Base-by-base conservation (phyloP, 2,888 invertebrate species). In the Prosopocoilus inquinatus region DNA sequence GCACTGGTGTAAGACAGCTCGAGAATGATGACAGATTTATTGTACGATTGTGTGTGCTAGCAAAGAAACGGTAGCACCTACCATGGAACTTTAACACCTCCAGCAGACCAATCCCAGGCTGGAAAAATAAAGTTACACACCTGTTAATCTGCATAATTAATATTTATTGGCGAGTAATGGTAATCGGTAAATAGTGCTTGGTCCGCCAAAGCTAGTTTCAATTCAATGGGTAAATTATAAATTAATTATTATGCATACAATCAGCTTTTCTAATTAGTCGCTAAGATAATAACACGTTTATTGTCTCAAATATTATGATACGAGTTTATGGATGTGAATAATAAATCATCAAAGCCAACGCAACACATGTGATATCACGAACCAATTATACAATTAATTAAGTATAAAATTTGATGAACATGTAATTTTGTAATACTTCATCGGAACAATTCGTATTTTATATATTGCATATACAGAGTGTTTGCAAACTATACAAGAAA, bases 71-170 rank as follows among this genome's bases (percentile, higher is more conserved):
- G 49, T 49, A 49, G 49, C 49, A 13, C n/a, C 35, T 35, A 38
- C 13, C 35, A 38, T 20, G 20, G 20, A 15, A 41, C 41, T 9
- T 41, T 41, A 41, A 49, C 49, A 49, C 49, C 49, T 49, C 36
- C 45, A 16, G 12, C 41, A 41, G 41, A 41, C 41, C 41, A 15
- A 41, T 47, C 46, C 34, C 15, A 13, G 36, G 16, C 36, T n/a
- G 16, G 49, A 49, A 49, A 20, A 36, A 38, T 34, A 47, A 28
- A 48, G 16, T 35, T 39, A 57, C 59, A 61, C 59, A 59, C 61
- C 59, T 59, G 61, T 55, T 57, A 43, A 61, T 59, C 57, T 57
- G 33, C 59, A 61, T 61, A 55, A 55, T 52, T 57, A 47, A 56
- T 56, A 59, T 59, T 61, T 59, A 61, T 61, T 57, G 53, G 59